Percentiles rank a stretch among this genome's conserved stretches.
phyloP scores from a whole-genome alignment of 2,113 vertebrate genomes.

The Rhea americana region DNA sequence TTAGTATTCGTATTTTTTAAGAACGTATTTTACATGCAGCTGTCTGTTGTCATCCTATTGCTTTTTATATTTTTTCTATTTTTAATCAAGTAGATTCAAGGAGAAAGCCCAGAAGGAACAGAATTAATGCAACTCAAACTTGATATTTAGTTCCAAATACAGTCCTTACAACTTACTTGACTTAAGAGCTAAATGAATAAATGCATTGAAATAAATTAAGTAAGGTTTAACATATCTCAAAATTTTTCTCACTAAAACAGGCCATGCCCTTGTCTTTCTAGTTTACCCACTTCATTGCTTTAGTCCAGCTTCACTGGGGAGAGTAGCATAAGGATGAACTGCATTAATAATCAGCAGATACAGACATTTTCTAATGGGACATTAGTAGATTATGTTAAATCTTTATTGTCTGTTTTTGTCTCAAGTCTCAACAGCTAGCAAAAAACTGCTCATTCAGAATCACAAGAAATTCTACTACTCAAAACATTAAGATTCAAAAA shows the following conservation, averaged over 20 bases:
- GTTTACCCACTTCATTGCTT: not conserved
- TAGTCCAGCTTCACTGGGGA: not conserved
- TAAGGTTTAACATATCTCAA: not conserved
- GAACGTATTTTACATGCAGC: not conserved
- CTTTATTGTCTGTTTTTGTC: not conserved
- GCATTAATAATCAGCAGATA: not conserved
- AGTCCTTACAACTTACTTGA: not conserved
- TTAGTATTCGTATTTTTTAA: not conserved
- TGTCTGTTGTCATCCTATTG: not conserved
- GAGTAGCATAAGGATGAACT: not conserved
- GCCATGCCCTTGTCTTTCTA: not conserved
- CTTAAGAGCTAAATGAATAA: not conserved
- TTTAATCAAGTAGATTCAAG: not conserved
- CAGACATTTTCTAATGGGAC: not conserved
- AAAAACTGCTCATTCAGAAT: not conserved
- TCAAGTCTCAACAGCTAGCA: not conserved
- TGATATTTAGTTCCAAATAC: not conserved
- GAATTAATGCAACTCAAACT: not conserved
- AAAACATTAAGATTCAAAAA: not conserved
- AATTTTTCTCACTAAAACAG: not conserved
- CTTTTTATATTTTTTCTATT: not conserved
- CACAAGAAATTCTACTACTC: not conserved
- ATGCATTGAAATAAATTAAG: not conserved
- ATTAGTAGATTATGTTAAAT: not conserved
- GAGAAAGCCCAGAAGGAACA: not conserved